Evolutionary conservation across 2,888 invertebrate species (phyloP).

Genomic region (Exocentrus adspersus): DNA sequence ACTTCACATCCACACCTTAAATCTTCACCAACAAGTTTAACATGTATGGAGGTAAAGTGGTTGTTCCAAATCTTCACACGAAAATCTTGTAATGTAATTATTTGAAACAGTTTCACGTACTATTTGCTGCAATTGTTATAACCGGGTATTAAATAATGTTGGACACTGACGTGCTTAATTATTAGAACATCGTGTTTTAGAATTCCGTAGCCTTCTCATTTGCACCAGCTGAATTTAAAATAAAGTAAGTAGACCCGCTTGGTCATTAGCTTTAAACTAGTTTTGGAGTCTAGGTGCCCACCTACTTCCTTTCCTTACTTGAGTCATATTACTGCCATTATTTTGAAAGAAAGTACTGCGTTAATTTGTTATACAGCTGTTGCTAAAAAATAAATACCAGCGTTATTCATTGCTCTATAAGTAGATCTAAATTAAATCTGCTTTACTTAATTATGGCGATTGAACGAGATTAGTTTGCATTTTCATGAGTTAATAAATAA

Average conservation of each 20-base stretch:
- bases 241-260: background rate
- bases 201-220: constrained; percentile 3
- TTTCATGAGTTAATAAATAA: too few species aligned
- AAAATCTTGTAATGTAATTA: background rate
- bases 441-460: too few species aligned
- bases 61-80: constrained; percentile 19
- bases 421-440: too few species aligned
- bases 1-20: constrained; percentile 8
- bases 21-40: background rate
- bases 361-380: too few species aligned
- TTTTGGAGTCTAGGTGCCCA: background rate
- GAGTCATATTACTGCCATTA: background rate
- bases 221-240: constrained; percentile 3
- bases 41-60: constrained; percentile 12
- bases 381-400: too few species aligned
- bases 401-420: too few species aligned
- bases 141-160: constrained; percentile 32
- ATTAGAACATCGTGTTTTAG: constrained; percentile 25
- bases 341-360: too few species aligned
- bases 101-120: constrained; percentile 21
- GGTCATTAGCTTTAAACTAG: constrained; percentile 14
- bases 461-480: too few species aligned
- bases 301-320: constrained; percentile 7
- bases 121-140: constrained; percentile 30
- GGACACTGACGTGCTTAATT: constrained; percentile 8